Base-by-base conservation (phyloP, 2,113 vertebrate genomes). In the Xiphias gladius region DNA sequence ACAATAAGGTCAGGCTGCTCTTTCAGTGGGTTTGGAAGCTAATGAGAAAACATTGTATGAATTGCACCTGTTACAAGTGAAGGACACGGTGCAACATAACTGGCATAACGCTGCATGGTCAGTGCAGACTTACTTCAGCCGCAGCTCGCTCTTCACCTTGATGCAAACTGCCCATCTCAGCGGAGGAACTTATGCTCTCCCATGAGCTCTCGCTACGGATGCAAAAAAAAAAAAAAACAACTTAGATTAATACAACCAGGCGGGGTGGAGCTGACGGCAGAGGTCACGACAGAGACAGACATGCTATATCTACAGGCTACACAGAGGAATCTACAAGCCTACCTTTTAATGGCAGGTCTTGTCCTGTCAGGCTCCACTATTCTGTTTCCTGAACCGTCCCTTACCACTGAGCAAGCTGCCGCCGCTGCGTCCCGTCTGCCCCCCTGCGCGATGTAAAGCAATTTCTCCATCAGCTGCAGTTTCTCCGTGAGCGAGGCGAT, bases 381-480 rank as follows among this genome's bases (percentile, higher is more conserved):
- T 5, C n/a, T 57, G 46, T 74, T 85, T 73, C 83, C 85, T 22
- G 74, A 37, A 1, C 24, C 61, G 35, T 82, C 72, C 46, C 84
- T 78, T 41, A 43, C 30, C 50, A 39, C 68, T 4, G 80, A 59
- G 46, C 75, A 84, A 1, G 76, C 58, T 24, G 69, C 77, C 28
- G 73, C 62, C 17, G 70, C 48, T 24, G 73, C 41, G 68, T 91
- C 89, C 75, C 90, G 86, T 7, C 86, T 86, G 57, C 84, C 67
- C 7, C 87, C 87, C 55, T 86, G 89, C 2, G 86, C 93, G 24
- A 92, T 89, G 7, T 82, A 89, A 1, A 95, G 90, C 83, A 95
- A 22, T 73, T 94, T 93, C 86, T 96, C 94, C 94, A 94, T 95
- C 82, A 95, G 84, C 77, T 94, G 91, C 79, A 95, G 87, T 82